phyloP scores from a whole-genome alignment of 1,140 invertebrate genomes.

The Gyrodactylus bullatarudis region DNA sequence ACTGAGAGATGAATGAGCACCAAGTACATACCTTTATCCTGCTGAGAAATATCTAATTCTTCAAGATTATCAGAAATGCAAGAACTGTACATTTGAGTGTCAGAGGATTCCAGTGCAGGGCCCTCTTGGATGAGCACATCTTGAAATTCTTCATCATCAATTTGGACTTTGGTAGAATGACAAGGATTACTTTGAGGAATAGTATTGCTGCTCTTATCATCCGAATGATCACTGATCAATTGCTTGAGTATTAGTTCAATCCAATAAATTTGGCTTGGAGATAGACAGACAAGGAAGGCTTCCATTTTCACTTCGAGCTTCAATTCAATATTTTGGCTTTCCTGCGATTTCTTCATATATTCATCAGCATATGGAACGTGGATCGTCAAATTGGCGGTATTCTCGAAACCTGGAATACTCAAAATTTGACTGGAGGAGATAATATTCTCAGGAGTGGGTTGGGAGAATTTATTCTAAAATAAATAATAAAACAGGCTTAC shows the following conservation, averaged over 20 bases:
- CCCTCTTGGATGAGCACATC: neutral
- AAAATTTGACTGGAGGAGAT: neutral
- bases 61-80: neutral
- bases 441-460: neutral
- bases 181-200: too few species aligned
- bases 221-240: neutral
- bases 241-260: neutral
- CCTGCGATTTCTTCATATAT: neutral
- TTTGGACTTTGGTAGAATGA: neutral
- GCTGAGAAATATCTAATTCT: neutral
- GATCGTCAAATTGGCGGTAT: neutral
- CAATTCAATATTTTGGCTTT: neutral
- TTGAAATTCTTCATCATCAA: neutral
- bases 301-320: neutral
- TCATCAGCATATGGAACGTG: neutral
- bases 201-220: too few species aligned
- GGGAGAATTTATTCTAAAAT: neutral
- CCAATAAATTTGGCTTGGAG: neutral
- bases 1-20: neutral
- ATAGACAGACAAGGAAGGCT: neutral
- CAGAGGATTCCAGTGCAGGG: too few species aligned
- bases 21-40: neutral
- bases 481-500: neutral
- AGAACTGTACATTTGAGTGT: neutral
- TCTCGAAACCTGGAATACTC: neutral